These are phyloP conservation scores for Mylabris sibirica DNA, from an alignment of 2,888 invertebrate genomes.

Conservation along the genomic window DNA sequence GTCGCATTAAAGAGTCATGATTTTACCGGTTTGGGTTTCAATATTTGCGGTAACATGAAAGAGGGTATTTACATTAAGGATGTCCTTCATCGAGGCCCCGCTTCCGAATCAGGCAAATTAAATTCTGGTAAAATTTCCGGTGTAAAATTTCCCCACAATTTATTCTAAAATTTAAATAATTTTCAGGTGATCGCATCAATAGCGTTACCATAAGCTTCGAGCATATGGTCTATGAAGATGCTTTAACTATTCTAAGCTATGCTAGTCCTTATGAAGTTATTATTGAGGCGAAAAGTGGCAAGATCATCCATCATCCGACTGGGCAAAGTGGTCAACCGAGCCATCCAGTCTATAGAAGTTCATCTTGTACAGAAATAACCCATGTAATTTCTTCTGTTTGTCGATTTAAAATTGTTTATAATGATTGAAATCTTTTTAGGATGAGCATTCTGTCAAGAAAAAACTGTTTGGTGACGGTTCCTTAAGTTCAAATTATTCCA, in stretches of 20 bases:
- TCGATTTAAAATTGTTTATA: neutral
- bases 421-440: conserved; percentile 44
- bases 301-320: conserved; percentile 42
- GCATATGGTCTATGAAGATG: conserved; percentile 90
- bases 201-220: conserved; percentile 87
- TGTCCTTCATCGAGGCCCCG: conserved; percentile 85
- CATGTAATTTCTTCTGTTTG: conserved; percentile 39
- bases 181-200: conserved; percentile 84
- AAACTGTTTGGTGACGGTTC: conserved; percentile 60
- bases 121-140: conserved; percentile 71
- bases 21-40: conserved; percentile 87
- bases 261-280: conserved; percentile 91
- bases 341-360: conserved; percentile 80
- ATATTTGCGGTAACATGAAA: conserved; percentile 88
- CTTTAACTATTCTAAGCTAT: conserved; percentile 86
- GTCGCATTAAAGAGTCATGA: conserved; percentile 85
- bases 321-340: conserved; percentile 66
- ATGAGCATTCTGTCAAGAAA: conserved; percentile 53
- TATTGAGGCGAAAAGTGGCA: conserved; percentile 74
- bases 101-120: conserved; percentile 82
- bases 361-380: conserved; percentile 77
- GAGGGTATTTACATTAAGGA: conserved; percentile 91
- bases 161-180: neutral
- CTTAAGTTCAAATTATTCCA: conserved; percentile 60
- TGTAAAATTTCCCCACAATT: neutral